A percentile compares a stretch with the other conserved stretches of the same genome.
These are phyloP conservation scores for Chondrosia reniformis DNA, from an alignment of 37 sponge, comb jelly and placozoan genomes.

Conservation along the genomic window DNA sequence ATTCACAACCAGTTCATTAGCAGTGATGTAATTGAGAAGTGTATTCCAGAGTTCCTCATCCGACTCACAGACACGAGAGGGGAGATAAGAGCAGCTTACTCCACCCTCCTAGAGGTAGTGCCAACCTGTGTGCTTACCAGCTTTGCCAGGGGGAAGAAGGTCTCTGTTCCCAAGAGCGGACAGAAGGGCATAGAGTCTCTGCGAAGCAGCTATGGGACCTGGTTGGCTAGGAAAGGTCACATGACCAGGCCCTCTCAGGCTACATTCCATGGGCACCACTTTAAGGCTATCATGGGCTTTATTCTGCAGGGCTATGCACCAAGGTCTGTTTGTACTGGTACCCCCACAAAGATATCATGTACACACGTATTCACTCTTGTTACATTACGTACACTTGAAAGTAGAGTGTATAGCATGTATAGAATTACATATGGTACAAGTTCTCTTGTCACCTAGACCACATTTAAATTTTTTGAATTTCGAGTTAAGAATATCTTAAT, in stretches of 20 bases:
- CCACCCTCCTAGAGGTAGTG: slow-evolving; percentile 72
- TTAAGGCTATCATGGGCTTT: slow-evolving; percentile 90
- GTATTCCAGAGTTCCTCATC: slow-evolving; percentile 75
- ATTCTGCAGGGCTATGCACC: slow-evolving; percentile 79
- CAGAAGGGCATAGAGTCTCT: slow-evolving; percentile 78
- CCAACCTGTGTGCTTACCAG: slow-evolving; percentile 71
- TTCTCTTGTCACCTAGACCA: too few species aligned
- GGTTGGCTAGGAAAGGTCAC: slow-evolving; percentile 73
- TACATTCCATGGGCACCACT: slow-evolving; percentile 88
- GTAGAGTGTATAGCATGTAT: too few species aligned
- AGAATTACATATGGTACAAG: too few species aligned
- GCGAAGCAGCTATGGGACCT: slow-evolving; percentile 72
- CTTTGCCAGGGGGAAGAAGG: slow-evolving; percentile 44
- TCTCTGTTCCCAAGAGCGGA: slow-evolving; percentile 60
- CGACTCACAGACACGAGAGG: slow-evolving; percentile 75
- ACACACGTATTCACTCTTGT: too few species aligned
- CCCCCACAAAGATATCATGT: too few species aligned
- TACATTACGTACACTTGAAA: too few species aligned
- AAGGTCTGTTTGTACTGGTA: slow-evolving; percentile 45
- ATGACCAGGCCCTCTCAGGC: slow-evolving; percentile 78
- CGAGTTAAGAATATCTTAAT: too few species aligned
- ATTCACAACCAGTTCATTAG: slow-evolving; percentile 57
- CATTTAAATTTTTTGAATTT: too few species aligned
- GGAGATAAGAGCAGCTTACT: slow-evolving; percentile 82
- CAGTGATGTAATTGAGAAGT: slow-evolving; percentile 47